Conservation (phyloP, 1,140 invertebrate species). For the Dendroctonus ponderosae region DNA sequence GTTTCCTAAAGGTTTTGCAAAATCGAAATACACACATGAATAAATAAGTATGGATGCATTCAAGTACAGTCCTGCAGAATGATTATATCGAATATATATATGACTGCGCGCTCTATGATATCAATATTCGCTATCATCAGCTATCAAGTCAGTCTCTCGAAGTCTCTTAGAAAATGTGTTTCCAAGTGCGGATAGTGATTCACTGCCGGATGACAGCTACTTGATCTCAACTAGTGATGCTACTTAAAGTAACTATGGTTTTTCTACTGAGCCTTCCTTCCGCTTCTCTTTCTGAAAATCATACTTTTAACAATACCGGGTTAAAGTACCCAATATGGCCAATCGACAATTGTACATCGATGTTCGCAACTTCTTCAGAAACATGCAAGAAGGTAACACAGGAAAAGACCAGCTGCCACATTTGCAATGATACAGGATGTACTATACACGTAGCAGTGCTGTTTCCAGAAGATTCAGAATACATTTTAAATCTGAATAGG, state of each 20-base stretch:
- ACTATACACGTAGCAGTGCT: slow-evolving; percentile 41
- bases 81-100: slow-evolving; percentile 24
- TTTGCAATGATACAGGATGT: slow-evolving; percentile 30
- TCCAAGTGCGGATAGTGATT: slow-evolving; percentile 29
- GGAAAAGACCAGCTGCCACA: slow-evolving; percentile 14
- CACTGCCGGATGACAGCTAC: slow-evolving; percentile 13
- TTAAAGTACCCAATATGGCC: slow-evolving; percentile 22
- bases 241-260: slow-evolving; percentile 20
- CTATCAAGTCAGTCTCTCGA: slow-evolving; percentile 38
- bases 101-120: slow-evolving; percentile 35
- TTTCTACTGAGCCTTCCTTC: slow-evolving; percentile 16
- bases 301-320: slow-evolving; percentile 26
- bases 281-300: slow-evolving; percentile 5
- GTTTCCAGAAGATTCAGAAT: slow-evolving; percentile 37
- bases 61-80: slow-evolving; percentile 31
- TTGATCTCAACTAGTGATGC: slow-evolving; percentile 30
- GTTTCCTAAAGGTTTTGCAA: slow-evolving; percentile 1
- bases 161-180: slow-evolving; percentile 38
- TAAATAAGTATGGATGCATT: slow-evolving; percentile 6
- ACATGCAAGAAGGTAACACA: slow-evolving; percentile 9
- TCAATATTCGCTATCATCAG: slow-evolving; percentile 42
- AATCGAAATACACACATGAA: slow-evolving; percentile 10
- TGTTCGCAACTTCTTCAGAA: slow-evolving; percentile 3
- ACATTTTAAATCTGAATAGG: slow-evolving; percentile 44
- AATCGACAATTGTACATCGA: slow-evolving; percentile 13